Conservation (phyloP, 1,140 invertebrate genomes). For the Scaptomyza pallida region DNA sequence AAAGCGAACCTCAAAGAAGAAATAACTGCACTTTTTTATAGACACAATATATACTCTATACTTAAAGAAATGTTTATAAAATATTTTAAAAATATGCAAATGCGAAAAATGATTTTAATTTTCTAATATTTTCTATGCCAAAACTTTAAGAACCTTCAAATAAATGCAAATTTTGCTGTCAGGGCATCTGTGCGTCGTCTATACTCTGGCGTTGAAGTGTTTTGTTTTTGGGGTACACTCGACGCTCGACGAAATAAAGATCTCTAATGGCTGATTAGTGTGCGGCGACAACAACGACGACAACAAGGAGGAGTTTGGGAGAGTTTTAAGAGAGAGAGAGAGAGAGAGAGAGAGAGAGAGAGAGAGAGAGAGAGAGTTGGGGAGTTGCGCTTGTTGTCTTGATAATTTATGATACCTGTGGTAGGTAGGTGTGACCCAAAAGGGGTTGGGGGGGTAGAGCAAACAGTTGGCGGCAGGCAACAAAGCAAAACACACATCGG, state of each 20-base stretch:
- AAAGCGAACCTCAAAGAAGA: constrained; percentile 8
- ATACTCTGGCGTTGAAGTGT: not conserved
- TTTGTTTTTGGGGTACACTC: constrained; percentile 53
- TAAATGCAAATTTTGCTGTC: too few relatives aligned
- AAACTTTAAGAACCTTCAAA: too few relatives aligned
- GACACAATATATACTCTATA: constrained; percentile 12
- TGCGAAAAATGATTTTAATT: too few relatives aligned
- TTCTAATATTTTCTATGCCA: too few relatives aligned
- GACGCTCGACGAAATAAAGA: constrained; percentile 62
- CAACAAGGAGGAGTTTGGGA: not conserved
- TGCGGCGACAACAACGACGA: constrained; percentile 23
- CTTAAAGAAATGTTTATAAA: not conserved
- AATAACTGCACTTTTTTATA: constrained; percentile 2
- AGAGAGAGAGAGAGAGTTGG: too few relatives aligned
- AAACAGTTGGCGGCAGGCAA: constrained; percentile 35
- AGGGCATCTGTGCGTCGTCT: constrained; percentile 6
- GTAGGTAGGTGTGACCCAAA: constrained; percentile 23
- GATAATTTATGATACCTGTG: constrained; percentile 75
- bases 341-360: too few relatives aligned
- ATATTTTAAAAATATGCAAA: too few relatives aligned
- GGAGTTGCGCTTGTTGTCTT: constrained; percentile 29
- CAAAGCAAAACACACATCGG: constrained; percentile 9
- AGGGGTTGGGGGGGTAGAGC: constrained; percentile 1
- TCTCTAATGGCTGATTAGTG: constrained; percentile 72
- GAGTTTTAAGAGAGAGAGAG: too few relatives aligned